A percentile compares a stretch with the other conserved stretches of the same genome.
These are phyloP conservation scores for Polietes domitor DNA, from an alignment of 2,888 invertebrate species.

Conservation along the genomic window DNA sequence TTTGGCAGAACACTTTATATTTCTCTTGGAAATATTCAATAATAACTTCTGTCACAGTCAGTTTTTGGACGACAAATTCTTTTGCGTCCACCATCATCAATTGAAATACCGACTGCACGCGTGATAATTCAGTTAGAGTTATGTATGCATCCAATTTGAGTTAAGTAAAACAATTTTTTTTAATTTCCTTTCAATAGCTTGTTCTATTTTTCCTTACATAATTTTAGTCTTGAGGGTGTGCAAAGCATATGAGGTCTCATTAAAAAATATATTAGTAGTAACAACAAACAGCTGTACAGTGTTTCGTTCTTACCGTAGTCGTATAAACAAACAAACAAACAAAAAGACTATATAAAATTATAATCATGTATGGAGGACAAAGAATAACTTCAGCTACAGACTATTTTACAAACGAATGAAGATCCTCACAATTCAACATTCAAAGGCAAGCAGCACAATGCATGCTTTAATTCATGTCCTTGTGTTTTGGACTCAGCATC, in stretches of 20 bases:
- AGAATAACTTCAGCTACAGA: not conserved
- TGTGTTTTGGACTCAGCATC: slow-evolving; percentile 35
- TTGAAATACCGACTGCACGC: too few species aligned
- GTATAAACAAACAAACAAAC: not conserved
- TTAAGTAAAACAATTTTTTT: too few species aligned
- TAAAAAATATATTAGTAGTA: not conserved
- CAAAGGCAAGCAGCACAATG: not conserved
- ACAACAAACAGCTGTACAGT: not conserved
- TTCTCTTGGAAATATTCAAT: too few species aligned
- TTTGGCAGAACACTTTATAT: too few species aligned
- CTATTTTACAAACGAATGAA: slow-evolving; percentile 22
- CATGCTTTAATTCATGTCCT: slow-evolving; percentile 16
- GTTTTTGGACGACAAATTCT: too few species aligned
- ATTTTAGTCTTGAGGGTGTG: slow-evolving; percentile 9
- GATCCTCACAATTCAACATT: not conserved
- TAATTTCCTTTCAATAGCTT: not conserved
- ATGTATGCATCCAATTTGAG: too few species aligned
- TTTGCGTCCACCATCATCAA: too few species aligned
- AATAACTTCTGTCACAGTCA: too few species aligned
- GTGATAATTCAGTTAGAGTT: too few species aligned
- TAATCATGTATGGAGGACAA: slow-evolving; percentile 2
- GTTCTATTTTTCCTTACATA: slow-evolving; percentile 35
- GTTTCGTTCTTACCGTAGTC: too few species aligned
- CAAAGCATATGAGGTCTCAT: slow-evolving; percentile 9
- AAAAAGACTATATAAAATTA: not conserved